Conservation (phyloP, 2,888 invertebrate genomes). For the Zaprionus lineosus region DNA sequence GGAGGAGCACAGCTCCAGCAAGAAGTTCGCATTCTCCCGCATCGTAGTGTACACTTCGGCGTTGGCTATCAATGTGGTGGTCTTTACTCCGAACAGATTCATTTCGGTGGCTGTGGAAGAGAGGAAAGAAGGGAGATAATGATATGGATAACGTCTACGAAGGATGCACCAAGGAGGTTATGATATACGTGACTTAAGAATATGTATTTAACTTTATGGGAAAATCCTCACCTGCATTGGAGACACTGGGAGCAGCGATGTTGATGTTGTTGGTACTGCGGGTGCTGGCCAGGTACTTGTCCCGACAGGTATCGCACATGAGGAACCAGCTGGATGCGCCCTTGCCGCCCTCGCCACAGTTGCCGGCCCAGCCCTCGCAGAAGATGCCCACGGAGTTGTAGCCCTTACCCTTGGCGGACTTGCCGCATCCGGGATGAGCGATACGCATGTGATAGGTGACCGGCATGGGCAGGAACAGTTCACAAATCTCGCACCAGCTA, state of each 20-base stretch:
- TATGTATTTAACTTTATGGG: too few relatives aligned
- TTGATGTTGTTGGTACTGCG: constrained; percentile 82
- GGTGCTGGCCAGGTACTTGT: constrained; percentile 85
- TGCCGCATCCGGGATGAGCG: constrained; percentile 95
- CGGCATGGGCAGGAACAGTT: constrained; percentile 88
- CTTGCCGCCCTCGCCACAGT: constrained; percentile 93
- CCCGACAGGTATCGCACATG: constrained; percentile 94
- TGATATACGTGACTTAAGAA: too few relatives aligned
- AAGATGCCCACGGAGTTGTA: constrained; percentile 96
- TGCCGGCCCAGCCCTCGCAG: constrained; percentile 94
- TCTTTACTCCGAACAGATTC: constrained; percentile 82
- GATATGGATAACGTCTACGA: too few relatives aligned
- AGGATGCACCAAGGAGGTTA: too few relatives aligned
- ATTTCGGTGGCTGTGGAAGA: constrained; percentile 74
- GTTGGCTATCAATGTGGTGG: constrained; percentile 81
- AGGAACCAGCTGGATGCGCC: constrained; percentile 94
- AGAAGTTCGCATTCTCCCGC: constrained; percentile 96
- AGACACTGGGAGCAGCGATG: constrained; percentile 77
- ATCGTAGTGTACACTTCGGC: constrained; percentile 86
- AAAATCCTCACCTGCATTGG: constrained; percentile 56
- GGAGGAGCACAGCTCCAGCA: constrained; percentile 90
- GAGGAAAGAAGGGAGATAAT: not conserved
- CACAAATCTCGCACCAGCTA: constrained; percentile 92
- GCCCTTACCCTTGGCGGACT: constrained; percentile 92
- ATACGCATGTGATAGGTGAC: constrained; percentile 96